Base-by-base conservation (phyloP, 2,888 invertebrate genomes). In the Doris montereyensis region DNA sequence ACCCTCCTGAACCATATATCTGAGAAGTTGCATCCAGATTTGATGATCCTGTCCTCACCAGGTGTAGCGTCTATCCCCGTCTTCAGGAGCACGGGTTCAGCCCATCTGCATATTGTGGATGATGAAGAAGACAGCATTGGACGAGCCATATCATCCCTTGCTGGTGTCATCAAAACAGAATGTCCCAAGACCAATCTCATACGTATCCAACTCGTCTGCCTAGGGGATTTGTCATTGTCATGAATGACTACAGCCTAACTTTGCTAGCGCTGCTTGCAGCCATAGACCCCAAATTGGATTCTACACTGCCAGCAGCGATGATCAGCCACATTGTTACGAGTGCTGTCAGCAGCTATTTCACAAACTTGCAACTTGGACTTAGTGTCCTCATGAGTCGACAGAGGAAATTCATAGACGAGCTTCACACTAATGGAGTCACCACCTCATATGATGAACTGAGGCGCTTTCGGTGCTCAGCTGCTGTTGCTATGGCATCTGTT, bases 391-490 rank as follows among this genome's bases (percentile, higher is more conserved):
- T 32, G 10, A 17, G 8, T 21, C 34, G 34, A 17, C 32, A 70
- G 34, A 70, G 34, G 34, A 41, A 41, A 17, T 10, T 10, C 8
- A 41, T 41, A 41, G 52, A 41, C 5, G 17, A 10, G 52, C 17
- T 41, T 5, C 5, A 41, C 52, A 10, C 34, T 17, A 13, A 13
- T 62, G 76, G 82, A 30, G 77, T 84, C 1, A 81, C 84, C 2
- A 83, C 79, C 41, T 74, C 76, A 0, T 83, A 84, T 81, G 81
- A 83, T 78, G 84, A 85, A 78, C 65, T 84, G n/a, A 30, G 76
- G n/a, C 52, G 83, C 10, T 85, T 85, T 70, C 85, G 84, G 70
- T 58, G 58, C 26, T 85, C 84, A 1, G 81, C 83, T n/a, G 84
- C 84, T 26, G 68, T 52, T 26, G 83, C 78, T 57, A 77, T 78